These are phyloP conservation scores for Acronicta aceris DNA, from an alignment of 2,888 invertebrate genomes.

Conservation along the genomic window DNA sequence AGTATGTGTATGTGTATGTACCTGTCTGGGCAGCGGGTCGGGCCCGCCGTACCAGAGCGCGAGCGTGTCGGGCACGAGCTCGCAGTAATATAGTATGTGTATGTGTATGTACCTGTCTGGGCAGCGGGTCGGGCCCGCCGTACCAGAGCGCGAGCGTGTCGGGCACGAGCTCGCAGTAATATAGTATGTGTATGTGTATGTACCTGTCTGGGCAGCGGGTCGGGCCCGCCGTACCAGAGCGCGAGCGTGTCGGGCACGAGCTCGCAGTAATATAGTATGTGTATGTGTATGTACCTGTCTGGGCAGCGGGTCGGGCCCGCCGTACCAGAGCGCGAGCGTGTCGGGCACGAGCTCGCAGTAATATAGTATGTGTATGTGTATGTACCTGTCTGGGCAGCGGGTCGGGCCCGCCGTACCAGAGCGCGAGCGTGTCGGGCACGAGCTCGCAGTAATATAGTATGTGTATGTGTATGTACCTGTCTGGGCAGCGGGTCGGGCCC, in stretches of 20 bases:
- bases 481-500: constrained; percentile 65
- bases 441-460: too few species aligned
- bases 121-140: constrained; percentile 93
- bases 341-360: constrained; percentile 96
- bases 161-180: constrained; percentile 94
- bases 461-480: constrained; percentile 35
- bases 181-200: too few species aligned
- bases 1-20: too few species aligned
- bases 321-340: constrained; percentile 95
- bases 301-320: constrained; percentile 93
- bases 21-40: too few species aligned
- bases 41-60: too few species aligned
- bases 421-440: too few species aligned
- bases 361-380: too few species aligned
- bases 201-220: constrained; percentile 91
- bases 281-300: constrained; percentile 69
- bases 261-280: constrained; percentile 90
- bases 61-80: too few species aligned
- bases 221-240: constrained; percentile 95
- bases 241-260: constrained; percentile 95
- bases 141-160: constrained; percentile 96
- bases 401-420: too few species aligned
- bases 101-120: constrained; percentile 78
- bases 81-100: too few species aligned
- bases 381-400: constrained; percentile 69